Evolutionary conservation across 2,797 vertebrate species (phyloP).

Genomic region (Pipistrellus pygmaeus): DNA sequence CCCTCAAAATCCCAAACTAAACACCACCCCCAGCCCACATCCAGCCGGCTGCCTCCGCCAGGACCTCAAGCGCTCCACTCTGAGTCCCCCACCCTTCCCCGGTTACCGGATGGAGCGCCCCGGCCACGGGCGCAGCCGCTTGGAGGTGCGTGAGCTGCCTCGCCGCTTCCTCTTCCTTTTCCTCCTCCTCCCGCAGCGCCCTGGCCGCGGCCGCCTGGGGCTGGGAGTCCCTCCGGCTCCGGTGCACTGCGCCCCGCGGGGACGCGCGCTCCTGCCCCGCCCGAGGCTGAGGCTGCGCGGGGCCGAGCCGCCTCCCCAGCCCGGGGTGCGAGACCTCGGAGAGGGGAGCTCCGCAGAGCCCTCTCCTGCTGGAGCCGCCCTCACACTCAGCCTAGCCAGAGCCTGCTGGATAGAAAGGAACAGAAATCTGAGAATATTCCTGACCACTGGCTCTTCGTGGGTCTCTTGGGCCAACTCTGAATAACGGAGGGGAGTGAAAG

Average conservation of each 20-base stretch:
- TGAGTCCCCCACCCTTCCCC: background rate
- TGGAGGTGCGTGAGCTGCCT: background rate
- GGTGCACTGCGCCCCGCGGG: background rate
- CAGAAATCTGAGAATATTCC: too few species aligned
- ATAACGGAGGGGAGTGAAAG: background rate
- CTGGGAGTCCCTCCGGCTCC: background rate
- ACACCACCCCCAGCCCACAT: background rate
- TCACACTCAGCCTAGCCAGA: too few species aligned
- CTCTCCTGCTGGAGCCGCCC: background rate
- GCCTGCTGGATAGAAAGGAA: background rate
- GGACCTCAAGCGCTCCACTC: background rate
- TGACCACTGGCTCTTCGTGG: background rate
- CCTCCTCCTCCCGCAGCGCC: too few species aligned
- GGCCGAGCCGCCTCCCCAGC: background rate
- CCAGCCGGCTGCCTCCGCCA: background rate
- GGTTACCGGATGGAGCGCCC: slow-evolving; percentile 29
- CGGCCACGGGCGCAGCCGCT: background rate
- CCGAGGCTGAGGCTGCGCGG: background rate
- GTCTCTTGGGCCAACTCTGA: background rate
- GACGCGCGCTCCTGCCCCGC: slow-evolving; percentile 55
- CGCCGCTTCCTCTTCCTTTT: background rate
- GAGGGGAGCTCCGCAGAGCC: background rate
- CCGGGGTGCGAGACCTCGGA: background rate
- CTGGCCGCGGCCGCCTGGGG: background rate
- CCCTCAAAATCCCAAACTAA: background rate